A percentile compares a stretch with the other conserved stretches of the same genome.
phyloP scores from a whole-genome alignment of 2,888 invertebrate genomes.

The Abscondita cerata region DNA sequence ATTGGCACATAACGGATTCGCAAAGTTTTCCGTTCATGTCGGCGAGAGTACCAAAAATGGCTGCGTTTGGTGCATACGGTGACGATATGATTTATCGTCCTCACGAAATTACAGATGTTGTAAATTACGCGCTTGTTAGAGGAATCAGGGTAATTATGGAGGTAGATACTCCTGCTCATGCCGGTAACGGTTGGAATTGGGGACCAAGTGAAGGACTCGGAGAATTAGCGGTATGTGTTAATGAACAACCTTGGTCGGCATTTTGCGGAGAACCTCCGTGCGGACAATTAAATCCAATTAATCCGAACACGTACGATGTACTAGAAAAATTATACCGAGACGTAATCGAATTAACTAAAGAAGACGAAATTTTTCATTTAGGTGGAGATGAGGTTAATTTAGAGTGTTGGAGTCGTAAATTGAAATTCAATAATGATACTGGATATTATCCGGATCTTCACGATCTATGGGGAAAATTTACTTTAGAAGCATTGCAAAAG shows the following conservation, averaged over 20 bases:
- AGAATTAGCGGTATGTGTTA: constrained; percentile 80
- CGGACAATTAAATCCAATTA: constrained; percentile 83
- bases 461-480: constrained; percentile 81
- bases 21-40: constrained; percentile 91
- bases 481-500: constrained; percentile 67
- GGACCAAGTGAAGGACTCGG: constrained; percentile 78
- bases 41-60: constrained; percentile 76
- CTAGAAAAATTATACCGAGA: constrained; percentile 78
- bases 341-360: constrained; percentile 74
- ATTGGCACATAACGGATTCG: constrained; percentile 92
- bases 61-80: constrained; percentile 85
- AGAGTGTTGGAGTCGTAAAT: constrained; percentile 74
- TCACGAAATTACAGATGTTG: constrained; percentile 74
- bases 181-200: constrained; percentile 88
- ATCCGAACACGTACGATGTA: constrained; percentile 76
- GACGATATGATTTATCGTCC: constrained; percentile 72
- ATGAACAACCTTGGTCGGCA: constrained; percentile 80
- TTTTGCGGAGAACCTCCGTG: constrained; percentile 88
- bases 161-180: constrained; percentile 90
- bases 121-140: constrained; percentile 78
- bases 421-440: constrained; percentile 48
- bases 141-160: constrained; percentile 89
- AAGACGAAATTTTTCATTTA: constrained; percentile 81
- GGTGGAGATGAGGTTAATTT: constrained; percentile 87
- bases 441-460: constrained; percentile 76